phyloP scores from a whole-genome alignment of 2,888 invertebrate genomes.

The Scrobipalpa atriplicella region DNA sequence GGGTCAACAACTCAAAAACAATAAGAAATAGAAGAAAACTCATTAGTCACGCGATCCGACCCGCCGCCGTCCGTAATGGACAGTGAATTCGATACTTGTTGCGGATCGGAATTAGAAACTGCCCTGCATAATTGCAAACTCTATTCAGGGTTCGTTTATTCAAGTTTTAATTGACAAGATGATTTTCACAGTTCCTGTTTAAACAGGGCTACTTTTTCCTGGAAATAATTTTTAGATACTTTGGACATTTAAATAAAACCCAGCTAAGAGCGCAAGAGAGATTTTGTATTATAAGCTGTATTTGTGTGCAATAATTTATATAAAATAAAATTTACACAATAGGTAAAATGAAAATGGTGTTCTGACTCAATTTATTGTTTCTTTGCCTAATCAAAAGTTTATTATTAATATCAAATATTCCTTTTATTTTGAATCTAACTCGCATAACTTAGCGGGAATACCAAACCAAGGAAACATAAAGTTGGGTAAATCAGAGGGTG shows the following conservation, averaged over 20 bases:
- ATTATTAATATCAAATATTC: too few relatives aligned
- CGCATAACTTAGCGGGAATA: constrained; percentile 29
- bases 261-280: too few relatives aligned
- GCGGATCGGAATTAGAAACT: background rate
- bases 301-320: too few relatives aligned
- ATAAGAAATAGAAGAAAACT: constrained; percentile 76
- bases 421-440: constrained; percentile 22
- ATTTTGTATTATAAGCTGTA: too few relatives aligned
- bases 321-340: too few relatives aligned
- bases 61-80: constrained; percentile 46
- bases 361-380: too few relatives aligned
- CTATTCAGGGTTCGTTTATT: background rate
- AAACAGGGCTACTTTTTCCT: background rate
- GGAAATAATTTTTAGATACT: background rate
- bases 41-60: constrained; percentile 75
- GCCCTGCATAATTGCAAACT: background rate
- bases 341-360: too few relatives aligned
- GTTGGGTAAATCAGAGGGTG: constrained; percentile 51
- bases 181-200: background rate
- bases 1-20: constrained; percentile 78
- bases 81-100: constrained; percentile 41
- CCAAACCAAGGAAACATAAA: constrained; percentile 44
- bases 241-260: background rate
- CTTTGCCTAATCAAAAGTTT: too few relatives aligned
- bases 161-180: background rate